Conservation (phyloP, 1,140 invertebrate species). For the Bombus fervidus region DNA sequence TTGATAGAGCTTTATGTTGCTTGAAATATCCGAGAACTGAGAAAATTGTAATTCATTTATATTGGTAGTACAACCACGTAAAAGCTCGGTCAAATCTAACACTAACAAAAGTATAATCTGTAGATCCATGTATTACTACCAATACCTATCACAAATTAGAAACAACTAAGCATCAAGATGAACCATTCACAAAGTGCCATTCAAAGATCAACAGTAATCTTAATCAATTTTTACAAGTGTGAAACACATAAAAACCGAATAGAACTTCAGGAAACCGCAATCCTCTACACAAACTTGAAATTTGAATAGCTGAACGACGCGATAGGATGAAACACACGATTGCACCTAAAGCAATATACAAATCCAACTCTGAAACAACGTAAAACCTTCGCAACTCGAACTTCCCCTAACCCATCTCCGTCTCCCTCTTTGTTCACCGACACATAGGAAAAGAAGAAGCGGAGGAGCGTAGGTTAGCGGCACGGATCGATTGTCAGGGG, state of each 20-base stretch:
- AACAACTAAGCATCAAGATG: too few species aligned
- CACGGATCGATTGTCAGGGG: conserved; percentile 64
- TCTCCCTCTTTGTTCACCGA: background rate
- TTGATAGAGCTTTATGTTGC: accelerated
- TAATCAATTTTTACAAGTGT: background rate
- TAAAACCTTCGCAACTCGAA: background rate
- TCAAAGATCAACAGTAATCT: too few species aligned
- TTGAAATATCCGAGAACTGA: accelerated
- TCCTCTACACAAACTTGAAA: background rate
- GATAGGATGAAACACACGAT: background rate
- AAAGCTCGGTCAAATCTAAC: too few species aligned
- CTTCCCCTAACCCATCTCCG: background rate
- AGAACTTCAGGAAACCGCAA: background rate
- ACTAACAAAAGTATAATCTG: too few species aligned
- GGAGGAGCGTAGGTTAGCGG: conserved; percentile 47
- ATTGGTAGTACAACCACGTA: too few species aligned
- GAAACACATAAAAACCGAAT: background rate
- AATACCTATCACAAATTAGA: too few species aligned
- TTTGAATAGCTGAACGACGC: background rate
- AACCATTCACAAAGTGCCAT: too few species aligned
- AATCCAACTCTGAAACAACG: background rate
- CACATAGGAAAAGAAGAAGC: conserved; percentile 48
- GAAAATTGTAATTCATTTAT: accelerated
- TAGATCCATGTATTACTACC: too few species aligned
- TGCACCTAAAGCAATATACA: background rate